Evolutionary conservation across 2,888 invertebrate species (phyloP).

Genomic region (Neoaliturus tenellus): DNA sequence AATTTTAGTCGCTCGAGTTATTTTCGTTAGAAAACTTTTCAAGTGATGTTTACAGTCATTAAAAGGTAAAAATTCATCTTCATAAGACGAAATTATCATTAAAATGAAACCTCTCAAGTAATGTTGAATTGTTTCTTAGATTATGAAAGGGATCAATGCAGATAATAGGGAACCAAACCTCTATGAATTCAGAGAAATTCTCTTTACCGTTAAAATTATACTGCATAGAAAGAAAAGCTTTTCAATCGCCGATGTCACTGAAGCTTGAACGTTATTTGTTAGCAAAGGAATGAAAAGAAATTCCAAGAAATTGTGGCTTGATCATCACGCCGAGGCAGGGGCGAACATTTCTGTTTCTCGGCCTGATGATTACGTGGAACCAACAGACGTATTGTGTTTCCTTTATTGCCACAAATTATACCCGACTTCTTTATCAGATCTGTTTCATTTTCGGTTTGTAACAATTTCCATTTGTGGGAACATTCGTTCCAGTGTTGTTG

Average conservation of each 20-base stretch:
- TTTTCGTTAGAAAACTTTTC: too few relatives aligned
- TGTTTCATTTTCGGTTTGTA: neutral
- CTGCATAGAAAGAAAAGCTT: too few relatives aligned
- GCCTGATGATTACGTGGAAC: neutral
- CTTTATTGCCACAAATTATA: conserved; percentile 29
- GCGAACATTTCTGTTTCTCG: neutral
- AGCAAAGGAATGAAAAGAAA: neutral
- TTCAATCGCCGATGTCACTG: neutral
- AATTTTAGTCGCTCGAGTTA: too few relatives aligned
- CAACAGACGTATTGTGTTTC: conserved; percentile 7
- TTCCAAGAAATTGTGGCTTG: neutral
- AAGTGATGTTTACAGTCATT: too few relatives aligned
- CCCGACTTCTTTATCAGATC: conserved; percentile 11
- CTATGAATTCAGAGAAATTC: neutral
- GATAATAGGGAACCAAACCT: too few relatives aligned
- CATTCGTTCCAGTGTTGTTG: neutral
- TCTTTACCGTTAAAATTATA: too few relatives aligned
- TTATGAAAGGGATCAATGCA: too few relatives aligned
- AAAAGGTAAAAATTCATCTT: too few relatives aligned
- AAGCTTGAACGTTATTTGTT: neutral
- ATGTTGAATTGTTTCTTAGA: too few relatives aligned
- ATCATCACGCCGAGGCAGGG: neutral
- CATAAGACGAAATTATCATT: too few relatives aligned
- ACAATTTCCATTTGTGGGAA: neutral
- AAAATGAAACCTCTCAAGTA: too few relatives aligned